Evolutionary conservation across 2,113 vertebrate genomes (phyloP), one percentile per base, ranked within the genome.

Genomic region (Megaptera novaeangliae): DNA sequence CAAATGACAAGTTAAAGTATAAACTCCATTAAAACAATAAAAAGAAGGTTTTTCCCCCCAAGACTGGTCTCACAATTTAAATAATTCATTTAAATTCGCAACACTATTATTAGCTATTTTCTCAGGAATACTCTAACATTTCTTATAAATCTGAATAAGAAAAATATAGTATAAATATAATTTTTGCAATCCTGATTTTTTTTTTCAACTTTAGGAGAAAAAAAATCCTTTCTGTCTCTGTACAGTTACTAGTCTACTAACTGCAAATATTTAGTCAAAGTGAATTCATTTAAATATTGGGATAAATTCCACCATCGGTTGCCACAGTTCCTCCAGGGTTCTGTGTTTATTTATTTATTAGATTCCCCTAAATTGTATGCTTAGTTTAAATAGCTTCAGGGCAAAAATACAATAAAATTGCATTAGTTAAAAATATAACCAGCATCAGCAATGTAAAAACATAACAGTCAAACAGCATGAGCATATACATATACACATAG

Each of bases 381-480:
- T 75, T 97, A 69, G 39, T 92, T 98, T 96, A 97, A 97, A 96
- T 90, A 97, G 94, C 96, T 94, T 83, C 39, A 15, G 95, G 97
- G 83, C 14, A 97, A 96, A 97, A 92, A 68, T 82, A 71, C 86
- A 93, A 80, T 96, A 95, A 93, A 91, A 95, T 88, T 96, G 39
- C 46, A 96, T 97, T 96, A 97, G 86, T 98, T 96, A 90, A 97
- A 97, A 97, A 97, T 96, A 95, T 90, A 96, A 96, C 83, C 78
- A 94, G 80, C 69, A 85, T 96, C 83, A 94, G 87, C 92, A 98
- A 95, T 89, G 95, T 71, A 83, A 96, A 96, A 95, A 96, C 89
- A 61, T 87, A 96, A 88, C 66, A 88, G 96, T 94, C 68, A 97
- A 97, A 82, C 89, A 95, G 95, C 96, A 81, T 44, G 96, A 87